Evolutionary conservation across 2,113 vertebrate genomes (phyloP).

Genomic region (Halcyon malimbica): DNA sequence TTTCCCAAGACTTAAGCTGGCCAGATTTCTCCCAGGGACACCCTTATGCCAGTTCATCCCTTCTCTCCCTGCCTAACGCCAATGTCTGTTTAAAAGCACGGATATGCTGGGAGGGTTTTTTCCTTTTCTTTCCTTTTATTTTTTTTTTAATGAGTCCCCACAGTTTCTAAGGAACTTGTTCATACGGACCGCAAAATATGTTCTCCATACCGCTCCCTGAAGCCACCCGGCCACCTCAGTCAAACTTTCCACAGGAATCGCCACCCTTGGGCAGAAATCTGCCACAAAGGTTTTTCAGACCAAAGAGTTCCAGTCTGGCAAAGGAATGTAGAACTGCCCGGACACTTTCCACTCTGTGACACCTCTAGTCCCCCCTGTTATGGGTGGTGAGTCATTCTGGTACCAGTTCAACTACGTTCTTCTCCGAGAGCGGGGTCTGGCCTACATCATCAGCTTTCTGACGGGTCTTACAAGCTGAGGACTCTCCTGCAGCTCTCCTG

Average conservation of each 20-base stretch:
- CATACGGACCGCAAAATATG: not conserved
- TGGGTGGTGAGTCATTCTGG: not conserved
- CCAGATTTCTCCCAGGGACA: not conserved
- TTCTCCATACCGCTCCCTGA: not conserved
- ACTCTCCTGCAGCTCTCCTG: not conserved
- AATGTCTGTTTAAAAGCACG: not conserved
- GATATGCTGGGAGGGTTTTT: not conserved
- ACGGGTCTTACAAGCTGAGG: not conserved
- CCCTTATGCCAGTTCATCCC: not conserved
- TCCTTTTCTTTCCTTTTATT: not conserved
- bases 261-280: not conserved
- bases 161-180: not conserved
- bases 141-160: not conserved
- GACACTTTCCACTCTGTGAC: not conserved
- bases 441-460: not conserved
- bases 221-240: not conserved
- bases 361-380: not conserved
- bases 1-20: not conserved
- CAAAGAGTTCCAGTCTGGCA: not conserved
- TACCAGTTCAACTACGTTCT: not conserved
- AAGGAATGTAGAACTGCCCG: not conserved
- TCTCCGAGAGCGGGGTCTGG: not conserved
- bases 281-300: not conserved
- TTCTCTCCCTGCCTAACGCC: not conserved
- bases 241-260: conserved; percentile 8